A percentile compares a stretch with the other conserved stretches of the same genome.
These are phyloP conservation scores for Paguma larvata DNA, from an alignment of 2,797 vertebrate genomes.

Conservation along the genomic window DNA sequence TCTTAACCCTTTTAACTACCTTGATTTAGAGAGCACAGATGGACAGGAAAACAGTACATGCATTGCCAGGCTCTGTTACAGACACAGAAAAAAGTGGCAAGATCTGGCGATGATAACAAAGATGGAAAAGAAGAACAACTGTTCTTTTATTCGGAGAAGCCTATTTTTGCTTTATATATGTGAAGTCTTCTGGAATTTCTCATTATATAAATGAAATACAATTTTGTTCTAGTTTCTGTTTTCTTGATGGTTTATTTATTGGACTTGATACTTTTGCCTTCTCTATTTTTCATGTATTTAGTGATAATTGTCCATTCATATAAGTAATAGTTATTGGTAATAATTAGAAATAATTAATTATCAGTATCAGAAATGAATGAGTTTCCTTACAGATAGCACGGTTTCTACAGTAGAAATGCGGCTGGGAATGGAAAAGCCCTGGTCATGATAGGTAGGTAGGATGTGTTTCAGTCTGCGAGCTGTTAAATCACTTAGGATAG, in stretches of 20 bases:
- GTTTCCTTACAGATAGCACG: neutral
- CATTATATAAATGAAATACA: neutral
- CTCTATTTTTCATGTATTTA: neutral
- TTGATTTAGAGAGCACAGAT: neutral
- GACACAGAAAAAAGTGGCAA: neutral
- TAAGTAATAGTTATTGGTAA: neutral
- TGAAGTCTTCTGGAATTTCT: conserved; percentile 12
- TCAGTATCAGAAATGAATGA: neutral
- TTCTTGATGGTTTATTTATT: neutral
- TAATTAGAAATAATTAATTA: neutral
- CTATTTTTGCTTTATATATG: neutral
- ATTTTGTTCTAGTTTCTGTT: neutral
- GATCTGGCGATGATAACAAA: neutral
- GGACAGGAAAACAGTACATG: neutral
- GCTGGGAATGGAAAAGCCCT: neutral
- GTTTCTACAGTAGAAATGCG: neutral
- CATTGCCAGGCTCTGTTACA: neutral
- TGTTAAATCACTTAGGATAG: neutral
- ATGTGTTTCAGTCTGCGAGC: neutral
- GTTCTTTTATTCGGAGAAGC: neutral
- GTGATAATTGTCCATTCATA: neutral
- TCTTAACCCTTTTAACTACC: neutral
- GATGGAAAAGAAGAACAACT: neutral
- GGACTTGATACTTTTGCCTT: neutral
- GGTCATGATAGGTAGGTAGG: neutral